phyloP scores from a whole-genome alignment of 2,888 invertebrate species.

The Euphydryas editha region DNA sequence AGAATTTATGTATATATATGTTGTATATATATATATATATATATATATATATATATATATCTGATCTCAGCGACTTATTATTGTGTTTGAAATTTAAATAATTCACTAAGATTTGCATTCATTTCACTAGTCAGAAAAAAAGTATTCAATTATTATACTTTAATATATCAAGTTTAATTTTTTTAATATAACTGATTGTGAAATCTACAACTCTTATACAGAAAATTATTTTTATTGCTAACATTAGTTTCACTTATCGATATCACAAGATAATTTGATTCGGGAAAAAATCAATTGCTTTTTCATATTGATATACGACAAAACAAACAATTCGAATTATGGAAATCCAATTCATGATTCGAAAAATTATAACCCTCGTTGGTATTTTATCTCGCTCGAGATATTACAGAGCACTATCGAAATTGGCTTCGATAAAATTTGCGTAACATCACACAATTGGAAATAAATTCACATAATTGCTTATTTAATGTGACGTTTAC shows the following conservation, averaged over 20 bases:
- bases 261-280: not conserved
- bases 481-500: conserved; percentile 62
- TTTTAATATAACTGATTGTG: no score
- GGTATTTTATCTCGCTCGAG: conserved; percentile 68
- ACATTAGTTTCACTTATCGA: conserved; percentile 10
- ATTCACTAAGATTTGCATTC: no score
- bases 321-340: conserved; percentile 70
- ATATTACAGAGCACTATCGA: conserved; percentile 71
- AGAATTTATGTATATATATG: no score
- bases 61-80: no score
- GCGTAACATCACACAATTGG: conserved; percentile 63
- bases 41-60: no score
- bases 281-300: conserved; percentile 25
- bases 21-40: no score
- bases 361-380: conserved; percentile 70
- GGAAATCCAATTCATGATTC: conserved; percentile 52
- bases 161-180: no score
- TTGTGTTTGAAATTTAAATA: no score
- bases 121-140: no score
- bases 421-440: conserved; percentile 78
- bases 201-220: conserved; percentile 1
- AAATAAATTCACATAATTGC: conserved; percentile 76
- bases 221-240: not conserved
- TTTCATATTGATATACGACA: conserved; percentile 34
- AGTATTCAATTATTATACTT: no score